Percentiles rank a stretch among this genome's conserved stretches.
phyloP scores from a whole-genome alignment of 2,797 vertebrate species.

The Bovichtus variegatus region DNA sequence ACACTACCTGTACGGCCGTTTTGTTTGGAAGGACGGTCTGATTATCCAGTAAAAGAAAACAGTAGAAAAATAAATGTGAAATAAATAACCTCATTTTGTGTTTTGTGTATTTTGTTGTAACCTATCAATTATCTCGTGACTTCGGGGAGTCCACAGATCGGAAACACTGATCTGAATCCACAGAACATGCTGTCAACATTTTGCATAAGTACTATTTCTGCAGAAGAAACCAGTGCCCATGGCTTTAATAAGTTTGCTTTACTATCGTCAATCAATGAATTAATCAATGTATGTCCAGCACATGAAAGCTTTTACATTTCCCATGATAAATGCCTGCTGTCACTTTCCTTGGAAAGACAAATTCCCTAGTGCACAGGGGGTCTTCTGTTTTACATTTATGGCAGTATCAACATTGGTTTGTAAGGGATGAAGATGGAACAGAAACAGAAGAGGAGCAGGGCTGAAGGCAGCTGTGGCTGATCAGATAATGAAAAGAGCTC shows the following conservation, averaged over 20 bases:
- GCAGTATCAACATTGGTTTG: constrained; percentile 25
- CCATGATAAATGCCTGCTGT: constrained; percentile 38
- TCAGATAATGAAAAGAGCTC: constrained; percentile 46
- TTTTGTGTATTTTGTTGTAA: not conserved
- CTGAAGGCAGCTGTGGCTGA: constrained; percentile 49
- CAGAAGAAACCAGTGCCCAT: constrained; percentile 6
- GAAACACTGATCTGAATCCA: constrained; percentile 4
- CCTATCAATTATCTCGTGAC: not conserved
- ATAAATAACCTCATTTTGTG: not conserved
- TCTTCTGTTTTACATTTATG: constrained; percentile 44
- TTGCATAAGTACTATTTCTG: constrained; percentile 11
- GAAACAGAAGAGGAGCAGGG: constrained; percentile 28
- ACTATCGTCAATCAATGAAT: constrained; percentile 38
- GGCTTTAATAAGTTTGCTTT: constrained; percentile 12
- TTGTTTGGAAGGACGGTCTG: no score
- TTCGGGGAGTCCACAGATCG: not conserved
- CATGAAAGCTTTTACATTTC: constrained; percentile 45
- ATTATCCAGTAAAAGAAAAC: not conserved
- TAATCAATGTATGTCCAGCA: constrained; percentile 33
- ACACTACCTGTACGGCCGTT: no score
- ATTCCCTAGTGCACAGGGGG: not conserved
- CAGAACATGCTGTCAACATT: constrained; percentile 17
- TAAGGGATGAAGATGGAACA: constrained; percentile 22
- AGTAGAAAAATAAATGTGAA: not conserved
- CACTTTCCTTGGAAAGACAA: constrained; percentile 30